A percentile compares a stretch with the other conserved stretches of the same genome.
Conservation (phyloP, 1,140 invertebrate genomes). For the Eufriesea mexicana region DNA sequence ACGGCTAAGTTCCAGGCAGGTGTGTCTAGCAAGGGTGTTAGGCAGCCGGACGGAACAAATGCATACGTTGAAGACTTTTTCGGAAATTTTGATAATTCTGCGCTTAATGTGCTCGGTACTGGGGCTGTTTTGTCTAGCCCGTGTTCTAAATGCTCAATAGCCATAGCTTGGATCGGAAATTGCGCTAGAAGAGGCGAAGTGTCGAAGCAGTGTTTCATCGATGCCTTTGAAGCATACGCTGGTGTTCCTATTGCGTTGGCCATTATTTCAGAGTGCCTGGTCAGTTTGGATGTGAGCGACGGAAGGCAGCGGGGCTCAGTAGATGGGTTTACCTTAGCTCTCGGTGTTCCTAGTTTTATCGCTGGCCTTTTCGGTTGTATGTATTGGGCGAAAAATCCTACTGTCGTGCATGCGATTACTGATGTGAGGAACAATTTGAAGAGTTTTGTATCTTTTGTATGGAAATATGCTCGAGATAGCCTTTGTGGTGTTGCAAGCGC, state of each 20-base stretch:
- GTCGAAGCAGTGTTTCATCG: not conserved
- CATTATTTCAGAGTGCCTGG: not conserved
- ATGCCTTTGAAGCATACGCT: slow-evolving; percentile 3
- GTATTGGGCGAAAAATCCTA: not conserved
- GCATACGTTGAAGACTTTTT: not conserved
- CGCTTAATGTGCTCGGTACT: not conserved
- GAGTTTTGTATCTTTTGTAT: not conserved
- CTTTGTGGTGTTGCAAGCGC: not conserved
- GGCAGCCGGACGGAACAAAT: not conserved
- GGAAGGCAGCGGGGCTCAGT: not conserved
- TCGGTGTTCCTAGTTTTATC: not conserved
- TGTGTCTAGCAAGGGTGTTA: not conserved
- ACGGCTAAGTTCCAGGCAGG: not conserved
- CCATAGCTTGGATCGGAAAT: not conserved
- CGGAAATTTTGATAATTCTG: not conserved
- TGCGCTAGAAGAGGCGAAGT: not conserved
- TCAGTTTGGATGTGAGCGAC: not conserved
- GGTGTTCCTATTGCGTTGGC: not conserved
- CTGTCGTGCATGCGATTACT: not conserved
- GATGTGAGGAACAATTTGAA: slow-evolving; percentile 2
- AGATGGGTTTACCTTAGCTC: not conserved
- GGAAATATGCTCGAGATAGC: not conserved
- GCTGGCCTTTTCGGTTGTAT: not conserved
- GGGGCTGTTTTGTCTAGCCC: not conserved
- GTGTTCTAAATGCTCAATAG: not conserved